A percentile compares a stretch with the other conserved stretches of the same genome.
Evolutionary conservation across 2,797 vertebrate species (phyloP).

Genomic region (Microchirus variegatus): DNA sequence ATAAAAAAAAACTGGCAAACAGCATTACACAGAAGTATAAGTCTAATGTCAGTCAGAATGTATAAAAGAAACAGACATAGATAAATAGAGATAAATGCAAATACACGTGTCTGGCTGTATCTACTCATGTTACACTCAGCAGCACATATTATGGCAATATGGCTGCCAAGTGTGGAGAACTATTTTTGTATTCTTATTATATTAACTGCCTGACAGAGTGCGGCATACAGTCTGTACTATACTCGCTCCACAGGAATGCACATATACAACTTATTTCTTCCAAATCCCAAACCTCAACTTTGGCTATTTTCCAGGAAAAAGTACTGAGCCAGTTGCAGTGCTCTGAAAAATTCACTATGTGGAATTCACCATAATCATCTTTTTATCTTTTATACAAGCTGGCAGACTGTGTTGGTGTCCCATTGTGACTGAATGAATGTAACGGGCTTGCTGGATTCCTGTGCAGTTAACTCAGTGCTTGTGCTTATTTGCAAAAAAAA

Average conservation of each 20-base stretch:
- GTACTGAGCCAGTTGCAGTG: not conserved
- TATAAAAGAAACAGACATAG: not conserved
- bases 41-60: not conserved
- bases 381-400: not conserved
- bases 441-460: not conserved
- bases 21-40: no score
- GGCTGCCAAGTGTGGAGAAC: not conserved
- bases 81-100: constrained; percentile 1
- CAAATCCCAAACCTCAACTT: not conserved
- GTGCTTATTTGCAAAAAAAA: not conserved
- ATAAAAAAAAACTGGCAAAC: constrained; percentile 17
- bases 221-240: not conserved
- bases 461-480: not conserved
- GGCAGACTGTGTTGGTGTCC: not conserved
- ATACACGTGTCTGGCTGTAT: not conserved
- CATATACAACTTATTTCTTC: not conserved
- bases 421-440: not conserved
- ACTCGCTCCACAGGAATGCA: not conserved
- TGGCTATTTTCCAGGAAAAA: no score
- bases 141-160: not conserved
- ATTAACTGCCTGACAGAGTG: constrained; percentile 1
- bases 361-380: not conserved
- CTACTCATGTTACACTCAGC: not conserved
- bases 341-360: not conserved
- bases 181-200: constrained; percentile 8